Conservation (phyloP, 1,140 invertebrate genomes). For the Drosophila eugracilis region DNA sequence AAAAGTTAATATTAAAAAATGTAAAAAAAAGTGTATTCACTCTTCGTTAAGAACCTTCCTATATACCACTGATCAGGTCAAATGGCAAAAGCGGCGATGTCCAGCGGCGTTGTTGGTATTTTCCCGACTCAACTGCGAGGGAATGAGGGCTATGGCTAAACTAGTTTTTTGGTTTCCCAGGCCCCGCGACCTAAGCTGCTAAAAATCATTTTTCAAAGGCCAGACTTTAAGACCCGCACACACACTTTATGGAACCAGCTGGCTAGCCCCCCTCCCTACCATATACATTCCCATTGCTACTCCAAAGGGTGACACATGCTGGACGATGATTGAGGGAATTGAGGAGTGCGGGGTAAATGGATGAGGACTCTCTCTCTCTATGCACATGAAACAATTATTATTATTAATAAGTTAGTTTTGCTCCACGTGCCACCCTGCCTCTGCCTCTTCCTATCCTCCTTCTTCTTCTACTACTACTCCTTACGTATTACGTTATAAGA, state of each 20-base stretch:
- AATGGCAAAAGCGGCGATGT: conserved; percentile 40
- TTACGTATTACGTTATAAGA: conserved; percentile 67
- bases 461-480: too few relatives aligned
- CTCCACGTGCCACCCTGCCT: conserved; percentile 47
- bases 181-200: conserved; percentile 37
- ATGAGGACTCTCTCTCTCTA: conserved; percentile 12
- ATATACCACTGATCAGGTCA: conserved; percentile 12
- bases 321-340: not conserved
- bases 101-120: conserved; percentile 46
- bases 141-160: conserved; percentile 25
- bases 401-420: conserved; percentile 81
- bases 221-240: conserved; percentile 31
- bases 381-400: conserved; percentile 79
- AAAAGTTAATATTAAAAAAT: too few relatives aligned
- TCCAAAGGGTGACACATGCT: conserved; percentile 28
- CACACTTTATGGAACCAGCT: conserved; percentile 4
- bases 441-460: not conserved
- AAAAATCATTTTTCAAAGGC: conserved; percentile 53
- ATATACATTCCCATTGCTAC: conserved; percentile 2
- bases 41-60: not conserved
- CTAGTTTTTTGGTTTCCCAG: conserved; percentile 49
- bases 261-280: conserved; percentile 4
- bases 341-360: conserved; percentile 12
- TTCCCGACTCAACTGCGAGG: conserved; percentile 12
- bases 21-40: not conserved